Evolutionary conservation across 1,140 invertebrate genomes (phyloP).

Genomic region (Glomeris maerens): DNA sequence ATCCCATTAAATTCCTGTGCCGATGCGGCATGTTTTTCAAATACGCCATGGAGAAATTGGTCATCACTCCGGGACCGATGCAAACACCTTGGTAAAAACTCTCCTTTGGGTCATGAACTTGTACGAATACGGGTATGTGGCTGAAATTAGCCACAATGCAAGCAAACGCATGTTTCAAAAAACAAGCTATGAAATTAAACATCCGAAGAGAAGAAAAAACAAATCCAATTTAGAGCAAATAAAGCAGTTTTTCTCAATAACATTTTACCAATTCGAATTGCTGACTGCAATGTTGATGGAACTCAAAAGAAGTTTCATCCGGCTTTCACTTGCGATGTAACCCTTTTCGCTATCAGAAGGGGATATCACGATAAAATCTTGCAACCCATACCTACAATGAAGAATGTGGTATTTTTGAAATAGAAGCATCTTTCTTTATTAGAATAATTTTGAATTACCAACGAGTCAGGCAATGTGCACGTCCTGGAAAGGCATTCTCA

Average conservation of each 20-base stretch:
- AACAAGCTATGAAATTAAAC: background rate
- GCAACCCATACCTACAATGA: slow-evolving; percentile 59
- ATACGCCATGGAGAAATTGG: slow-evolving; percentile 77
- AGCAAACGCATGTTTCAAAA: too few species aligned
- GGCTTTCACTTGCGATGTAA: slow-evolving; percentile 59
- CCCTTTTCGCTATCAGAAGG: slow-evolving; percentile 37
- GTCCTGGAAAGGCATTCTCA: slow-evolving; percentile 49
- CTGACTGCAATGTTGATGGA: slow-evolving; percentile 66
- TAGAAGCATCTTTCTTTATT: background rate
- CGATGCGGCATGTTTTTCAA: slow-evolving; percentile 63
- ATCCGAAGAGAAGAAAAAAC: background rate
- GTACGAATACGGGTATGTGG: slow-evolving; percentile 70
- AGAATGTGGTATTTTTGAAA: slow-evolving; percentile 33
- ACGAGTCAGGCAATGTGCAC: slow-evolving; percentile 33
- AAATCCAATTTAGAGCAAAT: background rate
- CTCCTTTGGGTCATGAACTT: slow-evolving; percentile 63
- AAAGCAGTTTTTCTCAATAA: slow-evolving; percentile 4
- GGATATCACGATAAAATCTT: slow-evolving; percentile 64
- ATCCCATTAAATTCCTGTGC: slow-evolving; percentile 60
- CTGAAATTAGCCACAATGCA: slow-evolving; percentile 34
- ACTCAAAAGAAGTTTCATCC: slow-evolving; percentile 70
- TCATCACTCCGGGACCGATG: slow-evolving; percentile 52
- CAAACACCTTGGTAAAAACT: slow-evolving; percentile 66
- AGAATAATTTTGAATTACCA: slow-evolving; percentile 21
- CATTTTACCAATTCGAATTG: slow-evolving; percentile 55